These are phyloP conservation scores for Charadrius vociferus DNA, from an alignment of 2,113 vertebrate genomes.

Conservation along the genomic window DNA sequence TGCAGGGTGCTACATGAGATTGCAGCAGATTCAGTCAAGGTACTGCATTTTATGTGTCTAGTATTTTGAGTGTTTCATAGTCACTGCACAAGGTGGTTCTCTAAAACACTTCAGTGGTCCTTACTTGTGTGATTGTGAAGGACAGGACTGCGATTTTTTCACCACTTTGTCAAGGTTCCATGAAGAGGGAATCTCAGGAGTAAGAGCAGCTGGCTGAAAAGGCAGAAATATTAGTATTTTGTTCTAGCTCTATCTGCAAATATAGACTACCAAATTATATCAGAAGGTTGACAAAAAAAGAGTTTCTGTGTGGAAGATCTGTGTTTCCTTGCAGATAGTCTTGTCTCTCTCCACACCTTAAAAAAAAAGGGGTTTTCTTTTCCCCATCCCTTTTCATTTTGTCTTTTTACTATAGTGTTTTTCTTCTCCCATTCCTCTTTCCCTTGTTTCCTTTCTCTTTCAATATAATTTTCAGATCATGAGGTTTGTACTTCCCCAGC, in stretches of 20 bases:
- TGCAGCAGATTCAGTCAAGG: conserved; percentile 20
- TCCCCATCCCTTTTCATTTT: not conserved
- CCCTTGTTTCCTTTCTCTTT: not conserved
- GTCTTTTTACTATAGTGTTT: not conserved
- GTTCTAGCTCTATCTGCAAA: not conserved
- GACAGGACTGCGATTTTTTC: not conserved
- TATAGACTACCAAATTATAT: not conserved
- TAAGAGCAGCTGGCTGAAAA: not conserved
- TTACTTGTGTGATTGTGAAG: not conserved
- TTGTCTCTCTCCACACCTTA: not conserved
- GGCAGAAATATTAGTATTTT: not conserved
- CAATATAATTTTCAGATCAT: not conserved
- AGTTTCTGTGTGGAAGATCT: not conserved
- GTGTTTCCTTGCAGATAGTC: not conserved
- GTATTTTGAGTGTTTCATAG: not conserved
- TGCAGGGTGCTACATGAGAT: not conserved
- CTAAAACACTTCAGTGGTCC: not conserved
- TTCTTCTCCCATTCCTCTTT: not conserved
- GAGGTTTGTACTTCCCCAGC: not conserved
- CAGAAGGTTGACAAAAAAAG: not conserved
- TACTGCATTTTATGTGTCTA: conserved; percentile 22
- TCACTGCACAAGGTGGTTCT: not conserved
- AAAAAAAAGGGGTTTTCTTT: not conserved
- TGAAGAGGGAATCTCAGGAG: not conserved
- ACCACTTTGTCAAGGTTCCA: not conserved